Evolutionary conservation across 2,797 vertebrate genomes (phyloP), one percentile per base, ranked within the genome.

Genomic region (Melanogrammus aeglefinus): DNA sequence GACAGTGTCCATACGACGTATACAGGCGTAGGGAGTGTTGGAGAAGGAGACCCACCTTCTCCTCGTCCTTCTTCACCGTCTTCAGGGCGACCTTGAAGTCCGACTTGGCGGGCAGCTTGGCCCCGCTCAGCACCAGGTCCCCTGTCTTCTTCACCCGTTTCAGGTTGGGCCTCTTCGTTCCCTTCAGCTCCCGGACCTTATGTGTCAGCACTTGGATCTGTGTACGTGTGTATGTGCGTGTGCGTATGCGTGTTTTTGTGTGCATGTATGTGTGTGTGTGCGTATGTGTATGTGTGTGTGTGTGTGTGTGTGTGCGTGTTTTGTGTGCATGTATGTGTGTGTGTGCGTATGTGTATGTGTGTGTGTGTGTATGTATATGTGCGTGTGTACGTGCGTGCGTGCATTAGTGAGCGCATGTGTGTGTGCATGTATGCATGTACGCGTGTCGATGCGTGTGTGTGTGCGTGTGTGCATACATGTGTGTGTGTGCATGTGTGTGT

Each of bases 11-110:
- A 39, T 38, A 38, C n/a, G 24, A 21, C 21, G 18, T 73, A 21
- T 35, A 73, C 14, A 8, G 16, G 18, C 0, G 7, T 66, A 66
- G 16, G 16, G 3, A 16, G 44, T 18, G 16, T 66, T n/a, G 5
- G 16, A n/a, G 21, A 7, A 13, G n/a, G 8, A 38, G 66, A 70
- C 86, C 84, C 76, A 88, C 90, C 87, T 92, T 89, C 80, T 88
- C 84, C n/a, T 84, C 92, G 70, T 93, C 89, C 24, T 92, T 92
- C 80, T 91, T 89, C 57, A 88, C 86, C 12, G 89, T 89, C 87
- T 92, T 92, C n/a, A 92, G 83, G 75, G 90, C 92, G 41, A 86
- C 87, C 84, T 90, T 92, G 77, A 92, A 89, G 83, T 74, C 72
- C 7, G 76, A 6, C 63, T 77, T 80, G 44, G 70, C 36, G 86